Base-by-base conservation (phyloP, 2,888 invertebrate genomes). In the Eupithecia subfuscata region DNA sequence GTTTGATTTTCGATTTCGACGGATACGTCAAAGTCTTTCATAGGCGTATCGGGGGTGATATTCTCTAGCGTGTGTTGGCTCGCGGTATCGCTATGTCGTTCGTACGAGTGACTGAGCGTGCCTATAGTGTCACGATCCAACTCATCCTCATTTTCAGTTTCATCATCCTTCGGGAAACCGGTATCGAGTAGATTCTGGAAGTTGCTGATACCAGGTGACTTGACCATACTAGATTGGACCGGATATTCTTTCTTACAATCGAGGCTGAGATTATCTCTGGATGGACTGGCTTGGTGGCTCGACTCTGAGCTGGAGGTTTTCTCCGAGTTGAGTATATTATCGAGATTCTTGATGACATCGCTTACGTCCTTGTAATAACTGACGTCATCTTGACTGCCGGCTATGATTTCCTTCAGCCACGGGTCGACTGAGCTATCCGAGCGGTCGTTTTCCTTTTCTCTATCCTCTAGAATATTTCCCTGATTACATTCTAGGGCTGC, bases 341-440 rank as follows among this genome's bases (percentile, higher is more conserved):
- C 96, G 82, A 96, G 92, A 88, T 96, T 96, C 86, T 96, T 95
- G 56, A 96, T 96, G 16, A 96, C 96, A 83, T 96, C 96, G 74
- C 96, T 96, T 75, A 96, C 95, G 80, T 96, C 96, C 81, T 91
- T 93, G 81, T 95, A 95, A 83, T 96, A 96, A 79, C 95, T 95
- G 82, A 96, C 95, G 81, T 96, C 96, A 70, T 96, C 96, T 69
- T 95, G 96, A 79, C 95, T 95, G 68, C 92, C 95, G 4, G 94
- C 95, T 0, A 96, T 95, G 12, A 96, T 95, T 69, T 96, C 96
- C 79, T 95, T 95, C 63, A 96, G 87, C 96, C 96, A 96, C 1
- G 96, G 96, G 83, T 96, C 96, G 84, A 96, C 94, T 4, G 93
- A 91, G 71, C 90, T 89, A 76, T 93, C 94, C 0, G 94, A 94